Conservation (phyloP, 2,888 invertebrate genomes). For the Pachymerium ferrugineum region DNA sequence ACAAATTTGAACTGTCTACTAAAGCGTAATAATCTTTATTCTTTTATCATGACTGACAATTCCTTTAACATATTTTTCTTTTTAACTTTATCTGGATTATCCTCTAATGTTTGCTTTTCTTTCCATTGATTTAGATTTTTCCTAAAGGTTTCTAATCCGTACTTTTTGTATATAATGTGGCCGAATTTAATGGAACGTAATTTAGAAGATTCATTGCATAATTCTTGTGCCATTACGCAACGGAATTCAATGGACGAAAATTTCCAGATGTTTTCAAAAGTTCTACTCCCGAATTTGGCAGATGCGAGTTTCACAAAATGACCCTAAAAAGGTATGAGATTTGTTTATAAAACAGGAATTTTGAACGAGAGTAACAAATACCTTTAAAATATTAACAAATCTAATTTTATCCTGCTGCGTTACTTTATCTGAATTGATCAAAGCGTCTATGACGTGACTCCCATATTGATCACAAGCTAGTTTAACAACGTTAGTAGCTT, state of each 20-base stretch:
- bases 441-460: neutral
- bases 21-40: no score
- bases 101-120: no score
- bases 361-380: no score
- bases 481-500: neutral
- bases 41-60: no score
- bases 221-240: neutral
- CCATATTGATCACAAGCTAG: neutral
- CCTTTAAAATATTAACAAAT: neutral
- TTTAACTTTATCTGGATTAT: no score
- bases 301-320: neutral
- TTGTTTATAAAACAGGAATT: neutral
- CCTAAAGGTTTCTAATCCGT: no score
- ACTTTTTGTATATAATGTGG: no score
- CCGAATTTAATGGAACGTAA: no score
- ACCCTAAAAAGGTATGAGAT: neutral
- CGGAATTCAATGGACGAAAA: neutral
- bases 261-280: neutral
- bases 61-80: no score
- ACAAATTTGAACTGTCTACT: no score
- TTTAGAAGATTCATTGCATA: no score
- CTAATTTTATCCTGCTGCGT: neutral
- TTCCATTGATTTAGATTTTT: no score
- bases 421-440: neutral
- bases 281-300: neutral